Conservation (phyloP, 2,113 vertebrate species). For the Hemichromis elongatus region DNA sequence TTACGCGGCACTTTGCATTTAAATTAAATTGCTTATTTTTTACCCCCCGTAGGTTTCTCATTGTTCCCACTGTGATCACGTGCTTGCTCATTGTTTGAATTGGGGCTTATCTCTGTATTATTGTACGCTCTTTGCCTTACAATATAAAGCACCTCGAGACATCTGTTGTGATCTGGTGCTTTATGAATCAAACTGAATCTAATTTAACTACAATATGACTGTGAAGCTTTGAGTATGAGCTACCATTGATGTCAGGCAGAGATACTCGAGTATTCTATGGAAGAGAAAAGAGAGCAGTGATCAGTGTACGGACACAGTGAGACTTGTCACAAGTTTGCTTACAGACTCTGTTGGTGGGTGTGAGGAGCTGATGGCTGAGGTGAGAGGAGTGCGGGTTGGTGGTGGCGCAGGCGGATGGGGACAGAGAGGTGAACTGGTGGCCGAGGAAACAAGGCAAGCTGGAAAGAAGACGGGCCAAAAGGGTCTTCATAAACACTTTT, state of each 20-base stretch:
- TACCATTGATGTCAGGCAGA: background rate
- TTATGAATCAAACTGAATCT: accelerated
- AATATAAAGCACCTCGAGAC: background rate
- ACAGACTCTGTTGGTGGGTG: background rate
- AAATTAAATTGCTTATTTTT: background rate
- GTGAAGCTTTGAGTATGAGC: background rate
- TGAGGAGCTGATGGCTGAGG: background rate
- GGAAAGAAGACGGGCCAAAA: background rate
- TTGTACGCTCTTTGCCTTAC: background rate
- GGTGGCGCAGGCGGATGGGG: background rate
- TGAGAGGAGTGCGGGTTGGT: background rate
- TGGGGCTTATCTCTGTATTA: background rate
- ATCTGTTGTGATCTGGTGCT: background rate
- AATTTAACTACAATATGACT: background rate
- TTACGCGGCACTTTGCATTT: background rate
- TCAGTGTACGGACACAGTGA: background rate
- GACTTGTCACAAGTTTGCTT: background rate
- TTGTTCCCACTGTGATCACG: background rate
- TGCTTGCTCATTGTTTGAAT: background rate
- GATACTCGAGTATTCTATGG: background rate
- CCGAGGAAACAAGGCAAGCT: background rate
- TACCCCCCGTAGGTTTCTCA: background rate
- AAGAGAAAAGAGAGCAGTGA: background rate
- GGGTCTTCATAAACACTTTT: background rate
- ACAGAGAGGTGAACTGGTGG: background rate